phyloP scores from a whole-genome alignment of 1,140 invertebrate species.

The Drosophila carrolli region DNA sequence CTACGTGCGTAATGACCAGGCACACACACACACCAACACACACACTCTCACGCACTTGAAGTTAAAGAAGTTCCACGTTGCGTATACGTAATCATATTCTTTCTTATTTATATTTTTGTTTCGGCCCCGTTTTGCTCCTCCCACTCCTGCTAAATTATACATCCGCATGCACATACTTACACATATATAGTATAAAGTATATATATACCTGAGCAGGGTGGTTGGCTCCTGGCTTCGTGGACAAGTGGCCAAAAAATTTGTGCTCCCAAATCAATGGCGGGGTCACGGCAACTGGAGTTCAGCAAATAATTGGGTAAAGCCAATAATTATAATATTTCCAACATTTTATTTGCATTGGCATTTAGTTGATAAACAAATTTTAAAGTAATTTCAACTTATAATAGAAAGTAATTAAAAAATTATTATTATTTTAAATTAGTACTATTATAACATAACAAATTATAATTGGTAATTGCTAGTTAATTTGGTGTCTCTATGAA shows the following conservation, averaged over 20 bases:
- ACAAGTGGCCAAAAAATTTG: constrained; percentile 56
- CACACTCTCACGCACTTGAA: constrained; percentile 62
- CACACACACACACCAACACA: constrained; percentile 50
- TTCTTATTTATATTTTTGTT: constrained; percentile 42
- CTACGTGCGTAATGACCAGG: constrained; percentile 79
- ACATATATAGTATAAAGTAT: constrained; percentile 1
- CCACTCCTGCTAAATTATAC: constrained; percentile 59
- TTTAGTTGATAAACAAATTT: neutral
- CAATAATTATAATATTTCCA: neutral
- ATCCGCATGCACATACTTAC: constrained; percentile 47
- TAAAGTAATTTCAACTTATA: too few species aligned
- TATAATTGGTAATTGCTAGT: too few species aligned
- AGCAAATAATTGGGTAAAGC: constrained; percentile 11
- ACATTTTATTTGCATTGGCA: neutral
- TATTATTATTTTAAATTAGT: too few species aligned
- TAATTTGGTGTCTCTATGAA: too few species aligned
- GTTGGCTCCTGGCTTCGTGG: constrained; percentile 37
- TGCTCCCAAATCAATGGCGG: constrained; percentile 14
- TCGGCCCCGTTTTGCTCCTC: neutral
- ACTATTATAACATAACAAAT: too few species aligned
- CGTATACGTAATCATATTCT: constrained; percentile 78
- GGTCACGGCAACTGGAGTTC: constrained; percentile 26
- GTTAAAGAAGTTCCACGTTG: constrained; percentile 76
- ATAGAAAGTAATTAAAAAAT: too few species aligned
- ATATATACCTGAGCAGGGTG: neutral